Conservation (phyloP, 2,113 vertebrate genomes). For the Dermatemys mawii region DNA sequence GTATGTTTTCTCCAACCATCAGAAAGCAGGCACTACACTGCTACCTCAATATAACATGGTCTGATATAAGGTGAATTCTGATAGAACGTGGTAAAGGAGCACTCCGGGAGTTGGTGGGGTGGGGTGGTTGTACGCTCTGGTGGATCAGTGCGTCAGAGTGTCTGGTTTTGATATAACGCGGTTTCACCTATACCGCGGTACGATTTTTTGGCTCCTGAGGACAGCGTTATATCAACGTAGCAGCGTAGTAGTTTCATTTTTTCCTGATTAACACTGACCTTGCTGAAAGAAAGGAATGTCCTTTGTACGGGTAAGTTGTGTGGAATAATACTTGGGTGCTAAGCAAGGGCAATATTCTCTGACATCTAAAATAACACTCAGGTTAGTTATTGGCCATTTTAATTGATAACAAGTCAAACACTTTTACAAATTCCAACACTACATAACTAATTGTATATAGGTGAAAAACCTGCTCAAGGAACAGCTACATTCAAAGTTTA, state of each 20-base stretch:
- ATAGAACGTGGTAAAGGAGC: too few relatives aligned
- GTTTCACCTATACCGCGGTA: too few relatives aligned
- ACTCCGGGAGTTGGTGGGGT: too few relatives aligned
- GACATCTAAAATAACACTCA: neutral
- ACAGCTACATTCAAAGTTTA: neutral
- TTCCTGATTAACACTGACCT: neutral
- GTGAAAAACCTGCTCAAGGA: neutral
- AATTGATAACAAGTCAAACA: fast-evolving
- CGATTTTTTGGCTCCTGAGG: too few relatives aligned
- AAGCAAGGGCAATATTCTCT: neutral
- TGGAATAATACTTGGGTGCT: neutral
- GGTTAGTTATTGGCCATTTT: neutral
- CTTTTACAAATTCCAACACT: neutral
- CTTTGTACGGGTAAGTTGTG: neutral
- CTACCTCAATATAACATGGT: too few relatives aligned
- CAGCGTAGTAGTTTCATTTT: neutral
- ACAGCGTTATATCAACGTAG: too few relatives aligned
- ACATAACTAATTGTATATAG: neutral
- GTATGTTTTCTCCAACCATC: neutral
- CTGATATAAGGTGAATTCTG: too few relatives aligned
- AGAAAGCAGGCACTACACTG: neutral
- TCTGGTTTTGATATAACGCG: too few relatives aligned
- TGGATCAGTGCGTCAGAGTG: too few relatives aligned
- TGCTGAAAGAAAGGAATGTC: neutral
- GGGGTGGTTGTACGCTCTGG: too few relatives aligned